Evolutionary conservation across 2,113 vertebrate genomes (phyloP).

Genomic region (Neogobius melanostomus): DNA sequence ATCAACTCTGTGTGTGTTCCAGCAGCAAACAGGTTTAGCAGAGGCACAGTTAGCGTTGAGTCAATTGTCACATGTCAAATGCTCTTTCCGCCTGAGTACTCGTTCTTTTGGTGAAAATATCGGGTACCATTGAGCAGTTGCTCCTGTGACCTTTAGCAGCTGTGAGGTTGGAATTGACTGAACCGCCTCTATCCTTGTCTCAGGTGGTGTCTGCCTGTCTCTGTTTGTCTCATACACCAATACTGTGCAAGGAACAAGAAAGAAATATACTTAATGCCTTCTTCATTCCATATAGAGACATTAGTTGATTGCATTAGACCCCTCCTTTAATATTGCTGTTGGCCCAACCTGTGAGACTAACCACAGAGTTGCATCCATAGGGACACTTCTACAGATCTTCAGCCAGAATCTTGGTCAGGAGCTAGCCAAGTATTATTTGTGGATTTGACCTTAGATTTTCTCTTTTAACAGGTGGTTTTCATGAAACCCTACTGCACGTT

Average conservation of each 20-base stretch:
- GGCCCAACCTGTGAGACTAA: neutral
- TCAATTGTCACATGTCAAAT: constrained; percentile 47
- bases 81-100: constrained; percentile 35
- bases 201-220: constrained; percentile 7
- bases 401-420: neutral
- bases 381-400: neutral
- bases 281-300: neutral
- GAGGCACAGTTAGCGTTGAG: constrained; percentile 38
- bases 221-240: constrained; percentile 3
- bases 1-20: neutral
- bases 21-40: neutral
- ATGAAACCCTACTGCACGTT: too few species aligned
- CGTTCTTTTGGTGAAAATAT: constrained; percentile 43
- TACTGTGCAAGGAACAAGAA: neutral
- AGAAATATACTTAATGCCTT: neutral
- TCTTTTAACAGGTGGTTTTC: too few species aligned
- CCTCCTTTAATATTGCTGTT: neutral
- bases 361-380: neutral
- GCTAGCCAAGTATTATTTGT: neutral
- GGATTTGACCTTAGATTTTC: too few species aligned
- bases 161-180: constrained; percentile 49
- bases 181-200: constrained; percentile 20
- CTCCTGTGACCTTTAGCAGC: constrained; percentile 70
- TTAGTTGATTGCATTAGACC: neutral
- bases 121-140: constrained; percentile 52